These are phyloP conservation scores for Parelbella ahira DNA, from an alignment of 2,888 invertebrate genomes.

Conservation along the genomic window DNA sequence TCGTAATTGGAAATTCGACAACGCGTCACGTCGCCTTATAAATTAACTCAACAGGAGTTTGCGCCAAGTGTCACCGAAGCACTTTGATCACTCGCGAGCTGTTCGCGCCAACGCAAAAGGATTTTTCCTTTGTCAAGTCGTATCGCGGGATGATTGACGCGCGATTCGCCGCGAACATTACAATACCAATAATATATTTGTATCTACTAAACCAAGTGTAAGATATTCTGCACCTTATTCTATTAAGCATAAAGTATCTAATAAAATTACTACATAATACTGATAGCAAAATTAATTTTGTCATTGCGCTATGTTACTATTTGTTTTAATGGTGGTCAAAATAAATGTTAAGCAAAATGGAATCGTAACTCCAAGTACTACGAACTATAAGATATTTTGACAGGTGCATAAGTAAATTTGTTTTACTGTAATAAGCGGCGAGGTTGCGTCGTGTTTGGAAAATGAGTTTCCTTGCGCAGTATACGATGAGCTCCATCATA, in stretches of 20 bases:
- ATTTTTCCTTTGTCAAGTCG: slow-evolving; percentile 75
- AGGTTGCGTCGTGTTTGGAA: slow-evolving; percentile 70
- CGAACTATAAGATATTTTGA: slow-evolving; percentile 16
- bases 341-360: slow-evolving; percentile 24
- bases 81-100: slow-evolving; percentile 67
- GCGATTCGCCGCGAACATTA: slow-evolving; percentile 66
- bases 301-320: slow-evolving; percentile 6
- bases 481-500: slow-evolving; percentile 32
- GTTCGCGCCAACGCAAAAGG: slow-evolving; percentile 56
- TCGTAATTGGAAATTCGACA: slow-evolving; percentile 32
- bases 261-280: neutral
- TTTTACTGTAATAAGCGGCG: slow-evolving; percentile 64
- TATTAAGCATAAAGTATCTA: too few relatives aligned
- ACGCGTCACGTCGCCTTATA: slow-evolving; percentile 34
- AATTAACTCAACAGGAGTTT: slow-evolving; percentile 70
- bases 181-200: slow-evolving; percentile 35
- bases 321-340: neutral
- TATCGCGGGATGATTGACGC: slow-evolving; percentile 74
- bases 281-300: slow-evolving; percentile 6
- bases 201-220: neutral
- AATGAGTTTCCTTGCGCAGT: slow-evolving; percentile 71
- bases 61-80: slow-evolving; percentile 55
- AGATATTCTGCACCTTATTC: neutral
- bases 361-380: slow-evolving; percentile 28
- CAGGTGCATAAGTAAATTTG: slow-evolving; percentile 33